These are phyloP conservation scores for Onychostruthus taczanowskii DNA, from an alignment of 2,113 vertebrate genomes.

Conservation along the genomic window DNA sequence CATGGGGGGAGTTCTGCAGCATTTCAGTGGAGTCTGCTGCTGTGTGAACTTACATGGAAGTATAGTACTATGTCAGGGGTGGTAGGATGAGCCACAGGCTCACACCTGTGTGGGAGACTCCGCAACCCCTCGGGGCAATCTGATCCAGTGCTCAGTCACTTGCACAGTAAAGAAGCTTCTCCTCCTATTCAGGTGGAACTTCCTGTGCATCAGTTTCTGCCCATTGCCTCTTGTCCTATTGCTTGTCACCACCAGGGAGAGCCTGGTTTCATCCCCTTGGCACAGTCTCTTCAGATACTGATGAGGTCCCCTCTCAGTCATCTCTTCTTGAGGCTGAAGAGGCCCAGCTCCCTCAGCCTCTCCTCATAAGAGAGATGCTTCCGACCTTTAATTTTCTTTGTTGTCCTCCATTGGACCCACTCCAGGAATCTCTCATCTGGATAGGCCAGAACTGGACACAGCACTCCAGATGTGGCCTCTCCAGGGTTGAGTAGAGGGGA, in stretches of 20 bases:
- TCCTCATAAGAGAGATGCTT: fast-evolving
- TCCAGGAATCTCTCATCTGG: not conserved
- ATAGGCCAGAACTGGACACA: not conserved
- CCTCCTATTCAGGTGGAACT: not conserved
- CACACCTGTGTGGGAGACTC: not conserved
- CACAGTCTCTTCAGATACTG: not conserved
- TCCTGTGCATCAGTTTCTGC: not conserved
- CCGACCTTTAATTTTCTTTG: not conserved
- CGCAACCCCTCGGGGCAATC: not conserved
- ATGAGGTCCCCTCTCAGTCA: not conserved
- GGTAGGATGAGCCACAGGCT: not conserved
- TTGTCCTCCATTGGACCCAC: not conserved
- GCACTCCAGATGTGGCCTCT: not conserved
- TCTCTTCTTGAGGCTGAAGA: not conserved
- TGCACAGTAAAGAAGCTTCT: not conserved
- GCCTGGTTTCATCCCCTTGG: not conserved
- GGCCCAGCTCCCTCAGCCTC: not conserved
- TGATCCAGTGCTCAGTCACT: not conserved
- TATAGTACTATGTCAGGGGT: fast-evolving
- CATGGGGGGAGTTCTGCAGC: not conserved
- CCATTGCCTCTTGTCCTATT: not conserved
- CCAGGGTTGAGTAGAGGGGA: not conserved
- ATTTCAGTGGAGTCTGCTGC: not conserved
- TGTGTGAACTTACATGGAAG: not conserved
- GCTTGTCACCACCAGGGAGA: not conserved